Conservation (phyloP, 2,113 vertebrate species). For the Astatotilapia flaviijosephi region DNA sequence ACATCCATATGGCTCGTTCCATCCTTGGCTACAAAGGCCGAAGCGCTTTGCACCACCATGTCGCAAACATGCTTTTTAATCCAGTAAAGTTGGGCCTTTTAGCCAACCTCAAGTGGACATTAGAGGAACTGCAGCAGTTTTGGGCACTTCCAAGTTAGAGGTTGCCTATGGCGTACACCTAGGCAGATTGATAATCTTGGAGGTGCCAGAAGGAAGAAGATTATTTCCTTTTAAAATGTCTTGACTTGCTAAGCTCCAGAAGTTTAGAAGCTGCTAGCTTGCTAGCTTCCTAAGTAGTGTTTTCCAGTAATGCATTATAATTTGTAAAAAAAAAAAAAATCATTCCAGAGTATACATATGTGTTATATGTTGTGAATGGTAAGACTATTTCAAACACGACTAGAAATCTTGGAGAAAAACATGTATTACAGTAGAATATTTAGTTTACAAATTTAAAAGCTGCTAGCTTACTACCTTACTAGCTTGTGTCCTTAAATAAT, state of each 20-base stretch:
- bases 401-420: background rate
- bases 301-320: background rate
- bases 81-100: background rate
- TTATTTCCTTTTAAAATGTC: background rate
- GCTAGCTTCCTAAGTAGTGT: background rate
- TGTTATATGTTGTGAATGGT: background rate
- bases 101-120: background rate
- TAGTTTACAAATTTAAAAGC: background rate
- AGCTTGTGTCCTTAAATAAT: background rate
- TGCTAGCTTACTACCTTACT: background rate
- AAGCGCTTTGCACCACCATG: background rate
- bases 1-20: background rate
- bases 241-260: fast-evolving
- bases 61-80: background rate
- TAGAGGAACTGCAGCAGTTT: background rate
- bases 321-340: background rate
- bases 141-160: background rate
- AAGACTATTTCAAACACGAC: background rate
- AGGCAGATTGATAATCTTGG: background rate
- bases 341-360: background rate
- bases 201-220: background rate
- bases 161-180: background rate
- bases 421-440: background rate
- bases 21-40: background rate
- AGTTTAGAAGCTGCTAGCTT: background rate